Conservation (phyloP, 1,140 invertebrate genomes). For the Macrosteles quadrilineatus region DNA sequence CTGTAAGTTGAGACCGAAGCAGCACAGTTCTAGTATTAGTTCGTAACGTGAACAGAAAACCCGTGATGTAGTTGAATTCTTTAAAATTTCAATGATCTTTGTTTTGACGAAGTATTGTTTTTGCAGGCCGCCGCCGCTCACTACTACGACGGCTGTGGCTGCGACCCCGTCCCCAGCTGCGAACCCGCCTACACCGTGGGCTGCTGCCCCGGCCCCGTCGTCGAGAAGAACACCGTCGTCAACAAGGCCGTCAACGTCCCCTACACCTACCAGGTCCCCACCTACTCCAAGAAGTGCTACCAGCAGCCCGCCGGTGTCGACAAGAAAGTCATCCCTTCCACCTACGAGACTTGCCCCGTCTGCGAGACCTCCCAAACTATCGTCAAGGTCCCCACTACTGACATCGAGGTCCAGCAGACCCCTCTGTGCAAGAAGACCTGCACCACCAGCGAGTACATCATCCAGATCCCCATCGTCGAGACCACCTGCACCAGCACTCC, state of each 20-base stretch:
- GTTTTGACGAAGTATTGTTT: no score
- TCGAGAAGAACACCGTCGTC: background rate
- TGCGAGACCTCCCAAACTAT: background rate
- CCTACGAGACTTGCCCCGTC: background rate
- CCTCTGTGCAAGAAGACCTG: conserved; percentile 13
- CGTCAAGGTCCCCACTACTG: conserved; percentile 3
- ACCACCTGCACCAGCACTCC: conserved; percentile 8
- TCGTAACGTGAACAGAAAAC: no score
- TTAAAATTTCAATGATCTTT: no score
- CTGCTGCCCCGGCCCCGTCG: background rate
- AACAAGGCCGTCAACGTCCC: background rate
- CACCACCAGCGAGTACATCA: conserved; percentile 5
- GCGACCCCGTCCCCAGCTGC: background rate
- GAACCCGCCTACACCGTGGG: background rate
- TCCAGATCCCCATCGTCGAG: conserved; percentile 7
- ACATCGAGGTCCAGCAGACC: background rate
- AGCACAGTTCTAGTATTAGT: no score
- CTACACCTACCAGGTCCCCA: background rate
- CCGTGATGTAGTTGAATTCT: no score
- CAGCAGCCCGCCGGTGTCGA: background rate
- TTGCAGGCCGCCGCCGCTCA: background rate
- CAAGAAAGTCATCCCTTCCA: background rate
- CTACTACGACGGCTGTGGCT: background rate
- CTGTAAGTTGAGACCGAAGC: no score
- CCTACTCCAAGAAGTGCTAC: conserved; percentile 11